Conservation (phyloP, 2,888 invertebrate species). For the Pristionchus arcanus region DNA sequence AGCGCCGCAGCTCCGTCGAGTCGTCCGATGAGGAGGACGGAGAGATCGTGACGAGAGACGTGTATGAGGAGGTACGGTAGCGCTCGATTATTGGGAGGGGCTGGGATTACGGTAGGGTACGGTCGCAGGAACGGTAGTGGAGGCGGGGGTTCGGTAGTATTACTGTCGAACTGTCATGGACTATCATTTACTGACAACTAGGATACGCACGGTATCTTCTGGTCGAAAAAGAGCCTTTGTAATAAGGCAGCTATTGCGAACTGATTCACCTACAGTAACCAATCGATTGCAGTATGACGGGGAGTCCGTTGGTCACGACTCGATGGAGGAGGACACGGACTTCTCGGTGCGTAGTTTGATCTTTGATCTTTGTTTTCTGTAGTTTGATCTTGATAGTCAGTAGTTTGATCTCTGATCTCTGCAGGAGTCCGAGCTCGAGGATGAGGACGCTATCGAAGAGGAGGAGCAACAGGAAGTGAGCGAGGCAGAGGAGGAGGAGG, state of each 20-base stretch:
- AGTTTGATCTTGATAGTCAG: neutral
- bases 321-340: constrained; percentile 44
- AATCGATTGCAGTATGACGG: neutral
- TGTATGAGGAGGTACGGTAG: constrained; percentile 47
- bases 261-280: neutral
- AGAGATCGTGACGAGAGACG: constrained; percentile 34
- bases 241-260: neutral
- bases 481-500: constrained; percentile 41
- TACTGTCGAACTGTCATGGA: no score
- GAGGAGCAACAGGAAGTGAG: constrained; percentile 24
- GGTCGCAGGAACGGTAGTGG: no score
- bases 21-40: constrained; percentile 34
- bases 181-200: no score
- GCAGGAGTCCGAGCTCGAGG: constrained; percentile 38
- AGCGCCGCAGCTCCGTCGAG: constrained; percentile 45
- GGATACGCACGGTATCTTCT: no score
- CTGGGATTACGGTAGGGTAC: no score
- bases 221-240: neutral
- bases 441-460: constrained; percentile 31
- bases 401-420: constrained; percentile 35
- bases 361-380: constrained; percentile 26
- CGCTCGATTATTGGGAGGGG: no score
- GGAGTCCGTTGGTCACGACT: constrained; percentile 36
- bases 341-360: neutral
- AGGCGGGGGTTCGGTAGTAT: neutral